These are phyloP conservation scores for Drosophila mayaguana DNA, from an alignment of 2,888 invertebrate species.

Conservation along the genomic window DNA sequence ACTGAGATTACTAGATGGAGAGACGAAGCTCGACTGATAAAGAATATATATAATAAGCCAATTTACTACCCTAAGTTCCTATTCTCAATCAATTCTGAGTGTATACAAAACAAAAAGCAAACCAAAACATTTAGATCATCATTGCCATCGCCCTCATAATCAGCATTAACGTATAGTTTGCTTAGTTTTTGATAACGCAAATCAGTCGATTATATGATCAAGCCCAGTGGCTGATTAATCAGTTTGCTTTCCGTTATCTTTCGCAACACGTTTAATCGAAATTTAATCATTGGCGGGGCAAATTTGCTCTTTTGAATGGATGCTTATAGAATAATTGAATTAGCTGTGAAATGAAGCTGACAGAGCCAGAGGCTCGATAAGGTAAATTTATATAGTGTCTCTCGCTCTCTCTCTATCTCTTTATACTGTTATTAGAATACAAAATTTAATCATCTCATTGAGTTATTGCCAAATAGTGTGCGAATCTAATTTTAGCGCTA, in stretches of 20 bases:
- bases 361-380: neutral
- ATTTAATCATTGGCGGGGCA: conserved; percentile 73
- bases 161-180: neutral
- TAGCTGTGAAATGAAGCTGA: neutral
- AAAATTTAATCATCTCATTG: neutral
- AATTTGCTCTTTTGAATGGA: conserved; percentile 59
- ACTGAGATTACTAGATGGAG: no score
- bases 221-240: conserved; percentile 54
- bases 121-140: conserved; percentile 2
- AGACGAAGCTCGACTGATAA: no score
- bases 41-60: no score
- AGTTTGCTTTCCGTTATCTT: conserved; percentile 49
- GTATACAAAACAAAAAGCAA: neutral
- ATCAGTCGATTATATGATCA: conserved; percentile 66
- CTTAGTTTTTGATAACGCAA: conserved; percentile 37
- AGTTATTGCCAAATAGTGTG: neutral
- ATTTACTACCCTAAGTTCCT: neutral
- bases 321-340: conserved; percentile 41
- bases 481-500: conserved; percentile 26
- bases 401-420: neutral
- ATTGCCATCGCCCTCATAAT: conserved; percentile 1
- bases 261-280: conserved; percentile 55
- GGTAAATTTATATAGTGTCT: neutral
- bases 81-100: neutral
- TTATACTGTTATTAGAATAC: no score